Evolutionary conservation across 1,140 invertebrate genomes (phyloP), one percentile per base, ranked within the genome.

Genomic region (Danaus melanippus): DNA sequence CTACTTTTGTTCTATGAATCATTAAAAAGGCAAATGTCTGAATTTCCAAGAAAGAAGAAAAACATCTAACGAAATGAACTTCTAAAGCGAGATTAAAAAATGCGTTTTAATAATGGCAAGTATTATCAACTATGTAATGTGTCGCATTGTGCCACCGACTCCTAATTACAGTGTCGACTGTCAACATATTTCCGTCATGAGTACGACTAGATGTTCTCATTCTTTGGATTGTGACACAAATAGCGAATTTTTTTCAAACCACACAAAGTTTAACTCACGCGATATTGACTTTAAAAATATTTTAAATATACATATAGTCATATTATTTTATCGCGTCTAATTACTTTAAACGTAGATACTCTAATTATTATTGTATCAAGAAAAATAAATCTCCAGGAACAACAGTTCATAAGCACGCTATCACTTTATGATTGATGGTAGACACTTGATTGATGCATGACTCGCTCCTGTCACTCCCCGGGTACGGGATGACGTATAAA

Each of bases 391-490:
- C 52, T 62, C 52, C 57, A 62, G 41, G 11, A 42, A 47, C 46
- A 46, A 49, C 58, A 52, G 48, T 63, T 59, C 48, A 66, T 61
- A 64, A 62, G 50, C 53, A 55, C 50, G 60, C 40, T 58, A 65
- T 62, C 58, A 62, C 44, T 12, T 43, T 43, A 60, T 64, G 67
- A 69, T 67, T 56, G 59, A 69, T 64, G 44, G 57, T 32, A 40
- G 48, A 46, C 9, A n/a, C 12, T 44, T 60, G 68, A 67, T 67
- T 70, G 65, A 70, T 70, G 61, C 63, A 67, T 52, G 58, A 44
- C 56, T 53, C 61, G 53, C 49, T 50, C 50, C 10, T 46, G 49
- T 55, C 53, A 51, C 54, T 51, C 46, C 53, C 52, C 49, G 58
- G 55, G 43, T 59, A 42, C 32, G 50, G 60, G 57, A 62, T 53